Evolutionary conservation across 2,113 vertebrate species (phyloP).

Genomic region (Saccopteryx leptura): DNA sequence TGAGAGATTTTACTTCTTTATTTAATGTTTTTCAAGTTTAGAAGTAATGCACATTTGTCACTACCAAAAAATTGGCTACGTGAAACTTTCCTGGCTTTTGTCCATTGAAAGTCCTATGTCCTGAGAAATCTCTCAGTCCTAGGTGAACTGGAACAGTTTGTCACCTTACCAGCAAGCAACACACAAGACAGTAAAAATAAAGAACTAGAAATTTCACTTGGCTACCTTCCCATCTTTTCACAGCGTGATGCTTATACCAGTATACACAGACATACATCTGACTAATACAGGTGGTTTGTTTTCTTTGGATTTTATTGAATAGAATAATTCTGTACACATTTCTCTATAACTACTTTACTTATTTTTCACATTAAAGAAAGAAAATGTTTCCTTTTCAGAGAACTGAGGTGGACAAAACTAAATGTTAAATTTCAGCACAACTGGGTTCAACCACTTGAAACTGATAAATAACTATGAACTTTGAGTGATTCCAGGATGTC

Average conservation of each 20-base stretch:
- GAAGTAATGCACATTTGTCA: background rate
- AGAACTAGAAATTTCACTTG: background rate
- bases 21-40: slow-evolving; percentile 3
- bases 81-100: background rate
- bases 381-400: background rate
- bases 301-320: background rate
- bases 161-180: background rate
- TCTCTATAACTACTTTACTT: background rate
- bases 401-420: background rate
- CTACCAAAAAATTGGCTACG: background rate
- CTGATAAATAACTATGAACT: slow-evolving; percentile 4
- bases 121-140: background rate
- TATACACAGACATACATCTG: background rate
- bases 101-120: background rate
- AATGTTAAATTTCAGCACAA: slow-evolving; percentile 39
- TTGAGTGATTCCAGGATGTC: slow-evolving; percentile 21
- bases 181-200: background rate
- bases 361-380: background rate
- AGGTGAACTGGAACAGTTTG: background rate
- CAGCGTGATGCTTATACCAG: background rate
- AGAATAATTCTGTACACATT: slow-evolving; percentile 2
- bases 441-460: background rate
- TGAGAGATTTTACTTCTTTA: background rate
- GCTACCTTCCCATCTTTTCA: background rate
- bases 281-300: background rate